Conservation (phyloP, 2,797 vertebrate genomes). For the Dendrocincla tyrannina region DNA sequence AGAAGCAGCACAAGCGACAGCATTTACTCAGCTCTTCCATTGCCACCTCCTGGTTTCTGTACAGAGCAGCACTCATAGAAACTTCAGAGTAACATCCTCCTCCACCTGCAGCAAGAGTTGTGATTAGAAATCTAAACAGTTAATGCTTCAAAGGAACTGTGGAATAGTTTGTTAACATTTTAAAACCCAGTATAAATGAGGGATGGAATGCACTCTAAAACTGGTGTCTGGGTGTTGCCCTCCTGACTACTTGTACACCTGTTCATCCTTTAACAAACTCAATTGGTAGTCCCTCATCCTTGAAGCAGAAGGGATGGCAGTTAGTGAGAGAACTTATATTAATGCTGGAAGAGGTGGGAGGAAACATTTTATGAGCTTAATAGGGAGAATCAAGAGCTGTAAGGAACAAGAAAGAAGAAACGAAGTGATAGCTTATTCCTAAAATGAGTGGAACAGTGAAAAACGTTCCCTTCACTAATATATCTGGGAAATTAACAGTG, state of each 20-base stretch:
- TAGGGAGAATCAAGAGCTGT: not conserved
- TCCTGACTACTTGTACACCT: not conserved
- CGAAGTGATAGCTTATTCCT: not conserved
- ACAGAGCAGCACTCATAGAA: not conserved
- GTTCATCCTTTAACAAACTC: not conserved
- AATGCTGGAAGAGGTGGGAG: not conserved
- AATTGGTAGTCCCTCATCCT: not conserved
- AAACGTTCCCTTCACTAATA: not conserved
- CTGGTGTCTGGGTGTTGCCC: not conserved
- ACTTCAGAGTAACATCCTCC: not conserved
- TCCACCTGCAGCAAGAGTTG: not conserved
- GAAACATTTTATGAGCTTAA: not conserved
- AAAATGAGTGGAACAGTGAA: not conserved
- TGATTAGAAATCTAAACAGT: not conserved
- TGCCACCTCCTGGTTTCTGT: constrained; percentile 5
- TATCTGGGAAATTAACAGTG: not conserved
- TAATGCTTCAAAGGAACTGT: not conserved
- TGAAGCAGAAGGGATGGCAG: not conserved
- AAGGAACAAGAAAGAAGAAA: not conserved
- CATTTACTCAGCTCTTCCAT: constrained; percentile 18
- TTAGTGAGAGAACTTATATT: not conserved
- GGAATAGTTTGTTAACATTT: not conserved
- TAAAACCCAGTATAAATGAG: not conserved
- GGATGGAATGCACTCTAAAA: not conserved
- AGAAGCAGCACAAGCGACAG: not conserved